phyloP scores from a whole-genome alignment of 2,888 invertebrate genomes.

The Dynastes tityus region DNA sequence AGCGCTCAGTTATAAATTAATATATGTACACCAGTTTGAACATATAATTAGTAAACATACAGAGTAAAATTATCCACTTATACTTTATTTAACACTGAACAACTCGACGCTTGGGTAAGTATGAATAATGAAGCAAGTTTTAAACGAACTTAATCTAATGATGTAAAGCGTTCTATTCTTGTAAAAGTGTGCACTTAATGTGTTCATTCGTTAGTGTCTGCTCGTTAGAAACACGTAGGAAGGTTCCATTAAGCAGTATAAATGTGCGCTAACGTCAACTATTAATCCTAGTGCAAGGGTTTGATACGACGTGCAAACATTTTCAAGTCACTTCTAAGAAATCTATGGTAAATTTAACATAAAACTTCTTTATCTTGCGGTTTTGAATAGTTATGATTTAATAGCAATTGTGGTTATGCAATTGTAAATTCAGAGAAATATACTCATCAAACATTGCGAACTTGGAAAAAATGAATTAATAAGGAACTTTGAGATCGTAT shows the following conservation, averaged over 20 bases:
- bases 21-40: too few relatives aligned
- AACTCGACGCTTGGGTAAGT: not conserved
- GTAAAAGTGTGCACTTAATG: not conserved
- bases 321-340: not conserved
- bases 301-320: not conserved
- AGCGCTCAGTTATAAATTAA: too few relatives aligned
- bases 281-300: slow-evolving; percentile 2
- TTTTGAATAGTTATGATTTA: too few relatives aligned
- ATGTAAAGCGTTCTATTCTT: not conserved
- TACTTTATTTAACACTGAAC: too few relatives aligned
- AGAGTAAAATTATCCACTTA: too few relatives aligned
- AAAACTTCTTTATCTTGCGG: too few relatives aligned
- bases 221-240: not conserved
- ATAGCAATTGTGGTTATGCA: too few relatives aligned
- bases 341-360: too few relatives aligned
- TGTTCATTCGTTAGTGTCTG: not conserved
- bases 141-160: not conserved
- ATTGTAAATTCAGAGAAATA: not conserved
- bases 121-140: not conserved
- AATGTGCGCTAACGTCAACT: slow-evolving; percentile 1
- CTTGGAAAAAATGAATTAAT: slow-evolving; percentile 15
- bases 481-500: slow-evolving; percentile 5
- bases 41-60: too few relatives aligned
- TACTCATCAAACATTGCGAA: not conserved
- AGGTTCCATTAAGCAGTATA: not conserved